Base-by-base conservation (phyloP, 1,140 invertebrate genomes). In the Chrysopa pallens region DNA sequence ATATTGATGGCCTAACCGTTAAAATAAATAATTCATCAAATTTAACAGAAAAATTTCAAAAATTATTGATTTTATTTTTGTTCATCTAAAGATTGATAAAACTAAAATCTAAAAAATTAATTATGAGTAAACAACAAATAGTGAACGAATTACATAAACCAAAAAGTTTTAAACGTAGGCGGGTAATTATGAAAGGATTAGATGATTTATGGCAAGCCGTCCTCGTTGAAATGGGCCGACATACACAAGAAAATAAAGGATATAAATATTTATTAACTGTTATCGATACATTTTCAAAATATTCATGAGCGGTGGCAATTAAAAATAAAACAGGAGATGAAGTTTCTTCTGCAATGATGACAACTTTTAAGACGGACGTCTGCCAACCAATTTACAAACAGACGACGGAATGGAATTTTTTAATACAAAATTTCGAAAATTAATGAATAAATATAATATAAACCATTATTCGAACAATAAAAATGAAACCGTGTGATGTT, bases 211-310 rank as follows among this genome's bases (percentile, higher is more conserved):
- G 55, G 55, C 56, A 57, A 44, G 52, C 51, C 7, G 56, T 59
- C 51, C 46, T 60, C 12, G 52, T 59, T 8, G 55, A 59, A 45
- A 59, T 61, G 56, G 46, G 48, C 33, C 42, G 41, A 6, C 51
- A 49, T 48, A 43, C 43, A 23, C 44, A 44, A 46, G 14, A 49
- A 38, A 67, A 69, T 53, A 50, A 54, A 38, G 52, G 52, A 17
- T 56, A 47, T 48, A 55, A 54, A 38, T 68, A 60, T 46, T 47
- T 68, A 17, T 44, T 69, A 39, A 60, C 54, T 23, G 53, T 63
- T 8, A 67, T 69, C 43, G 61, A 68, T 51, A 47, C 48, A 14
- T 65, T 66, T 48, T 55, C 52, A 42, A 67, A 64, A 53, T 60
- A 54, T 50, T 58, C 58, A 15, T 67, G 55, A 54, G 56, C 54